These are phyloP conservation scores for Cheilosia variabilis DNA, from an alignment of 2,888 invertebrate genomes.

Conservation along the genomic window DNA sequence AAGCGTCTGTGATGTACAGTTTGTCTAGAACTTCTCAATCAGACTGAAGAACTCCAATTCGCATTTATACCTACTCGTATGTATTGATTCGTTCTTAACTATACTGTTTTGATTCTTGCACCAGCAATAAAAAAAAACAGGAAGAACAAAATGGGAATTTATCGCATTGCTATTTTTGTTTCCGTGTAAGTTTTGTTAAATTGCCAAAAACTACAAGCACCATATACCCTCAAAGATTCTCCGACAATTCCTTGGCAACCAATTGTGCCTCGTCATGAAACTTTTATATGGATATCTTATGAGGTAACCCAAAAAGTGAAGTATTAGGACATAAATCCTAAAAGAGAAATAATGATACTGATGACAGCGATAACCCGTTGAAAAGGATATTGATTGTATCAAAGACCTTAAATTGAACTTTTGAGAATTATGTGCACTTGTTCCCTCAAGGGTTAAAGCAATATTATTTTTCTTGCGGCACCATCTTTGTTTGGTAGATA, in stretches of 20 bases:
- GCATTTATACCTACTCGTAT: neutral
- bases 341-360: slow-evolving; percentile 66
- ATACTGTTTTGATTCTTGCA: slow-evolving; percentile 49
- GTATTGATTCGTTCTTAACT: slow-evolving; percentile 22
- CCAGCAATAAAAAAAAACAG: slow-evolving; percentile 14
- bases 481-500: slow-evolving; percentile 22
- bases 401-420: slow-evolving; percentile 51
- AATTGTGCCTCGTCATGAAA: slow-evolving; percentile 66
- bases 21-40: too few species aligned
- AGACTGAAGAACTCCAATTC: too few species aligned
- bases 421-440: slow-evolving; percentile 37
- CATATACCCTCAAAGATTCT: slow-evolving; percentile 33
- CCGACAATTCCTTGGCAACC: slow-evolving; percentile 61
- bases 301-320: slow-evolving; percentile 64
- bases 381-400: slow-evolving; percentile 66
- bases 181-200: slow-evolving; percentile 62
- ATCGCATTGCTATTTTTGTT: slow-evolving; percentile 43
- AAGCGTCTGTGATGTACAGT: too few species aligned
- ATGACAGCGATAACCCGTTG: slow-evolving; percentile 71
- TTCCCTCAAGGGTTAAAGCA: slow-evolving; percentile 51
- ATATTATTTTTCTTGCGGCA: slow-evolving; percentile 36
- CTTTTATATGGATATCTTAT: slow-evolving; percentile 60
- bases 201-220: slow-evolving; percentile 60
- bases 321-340: slow-evolving; percentile 63
- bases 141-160: neutral